Conservation (phyloP, 1,140 invertebrate species). For the Papilio helenus region DNA sequence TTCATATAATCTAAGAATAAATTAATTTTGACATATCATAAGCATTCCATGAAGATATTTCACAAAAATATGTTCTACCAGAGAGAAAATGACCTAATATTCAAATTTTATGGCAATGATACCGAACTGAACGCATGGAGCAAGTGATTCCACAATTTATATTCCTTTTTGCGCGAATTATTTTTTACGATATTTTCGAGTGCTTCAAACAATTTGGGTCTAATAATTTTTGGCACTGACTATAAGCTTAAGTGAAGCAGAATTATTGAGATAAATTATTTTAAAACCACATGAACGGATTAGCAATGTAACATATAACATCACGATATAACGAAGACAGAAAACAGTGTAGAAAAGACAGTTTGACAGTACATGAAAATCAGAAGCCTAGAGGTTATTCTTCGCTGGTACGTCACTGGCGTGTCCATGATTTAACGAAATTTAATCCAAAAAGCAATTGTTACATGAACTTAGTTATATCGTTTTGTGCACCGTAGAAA, state of each 20-base stretch:
- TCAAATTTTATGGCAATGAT: constrained; percentile 24
- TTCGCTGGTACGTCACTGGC: too few species aligned
- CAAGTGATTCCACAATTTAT: constrained; percentile 27
- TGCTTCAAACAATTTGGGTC: background rate
- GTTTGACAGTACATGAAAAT: too few species aligned
- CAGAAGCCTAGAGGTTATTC: too few species aligned
- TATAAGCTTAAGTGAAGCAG: background rate
- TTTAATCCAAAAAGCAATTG: too few species aligned
- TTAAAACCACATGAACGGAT: too few species aligned
- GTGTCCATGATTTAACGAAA: too few species aligned
- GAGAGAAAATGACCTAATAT: constrained; percentile 21
- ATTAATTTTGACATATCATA: background rate
- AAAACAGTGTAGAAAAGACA: too few species aligned
- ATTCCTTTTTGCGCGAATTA: background rate
- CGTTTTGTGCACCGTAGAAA: too few species aligned
- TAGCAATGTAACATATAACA: too few species aligned
- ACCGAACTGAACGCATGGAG: constrained; percentile 15
- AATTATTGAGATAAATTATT: background rate
- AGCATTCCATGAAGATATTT: background rate
- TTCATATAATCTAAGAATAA: background rate
- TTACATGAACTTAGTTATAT: too few species aligned
- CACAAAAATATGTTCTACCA: constrained; percentile 15
- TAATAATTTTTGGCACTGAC: background rate
- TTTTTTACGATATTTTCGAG: constrained; percentile 7
- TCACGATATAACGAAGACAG: too few species aligned